These are phyloP conservation scores for Oxyscelio sp. DNA, from an alignment of 2,888 invertebrate genomes.

Conservation along the genomic window DNA sequence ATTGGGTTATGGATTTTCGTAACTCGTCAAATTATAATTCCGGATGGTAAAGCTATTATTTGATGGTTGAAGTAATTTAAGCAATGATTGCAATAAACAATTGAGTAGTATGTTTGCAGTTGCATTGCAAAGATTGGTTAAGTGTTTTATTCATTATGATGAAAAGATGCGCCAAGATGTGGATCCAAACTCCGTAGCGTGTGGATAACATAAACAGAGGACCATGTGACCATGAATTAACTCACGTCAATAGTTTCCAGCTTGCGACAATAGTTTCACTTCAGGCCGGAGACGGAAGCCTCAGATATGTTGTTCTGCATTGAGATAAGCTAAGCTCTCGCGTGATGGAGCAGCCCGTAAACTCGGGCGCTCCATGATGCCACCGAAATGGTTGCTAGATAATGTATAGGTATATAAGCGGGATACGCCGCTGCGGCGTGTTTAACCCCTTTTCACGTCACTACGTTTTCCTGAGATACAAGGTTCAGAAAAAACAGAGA, in stretches of 20 bases:
- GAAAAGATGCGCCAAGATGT: no score
- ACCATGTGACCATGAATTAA: constrained; percentile 81
- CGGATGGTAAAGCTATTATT: no score
- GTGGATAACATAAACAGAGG: no score
- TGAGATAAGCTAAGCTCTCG: constrained; percentile 88
- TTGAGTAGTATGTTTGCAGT: no score
- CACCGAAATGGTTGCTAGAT: constrained; percentile 86
- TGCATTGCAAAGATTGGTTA: no score
- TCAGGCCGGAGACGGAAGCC: constrained; percentile 83
- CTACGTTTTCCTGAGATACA: constrained; percentile 21
- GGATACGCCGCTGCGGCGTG: constrained; percentile 38
- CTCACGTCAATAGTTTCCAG: constrained; percentile 79
- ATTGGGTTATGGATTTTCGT: no score
- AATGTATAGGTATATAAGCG: constrained; percentile 81
- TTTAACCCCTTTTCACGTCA: constrained; percentile 48
- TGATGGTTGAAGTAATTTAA: no score
- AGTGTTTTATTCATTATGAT: no score
- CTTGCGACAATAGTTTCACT: constrained; percentile 83
- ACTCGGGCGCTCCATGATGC: constrained; percentile 84
- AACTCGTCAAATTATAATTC: no score
- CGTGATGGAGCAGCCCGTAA: constrained; percentile 87
- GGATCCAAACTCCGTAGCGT: no score
- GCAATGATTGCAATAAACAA: no score
- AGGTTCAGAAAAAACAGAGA: constrained; percentile 1
- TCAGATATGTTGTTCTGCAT: constrained; percentile 86